Percentiles rank a stretch among this genome's conserved stretches.
These are phyloP conservation scores for Pungitius pungitius DNA, from an alignment of 2,113 vertebrate genomes.

Conservation along the genomic window DNA sequence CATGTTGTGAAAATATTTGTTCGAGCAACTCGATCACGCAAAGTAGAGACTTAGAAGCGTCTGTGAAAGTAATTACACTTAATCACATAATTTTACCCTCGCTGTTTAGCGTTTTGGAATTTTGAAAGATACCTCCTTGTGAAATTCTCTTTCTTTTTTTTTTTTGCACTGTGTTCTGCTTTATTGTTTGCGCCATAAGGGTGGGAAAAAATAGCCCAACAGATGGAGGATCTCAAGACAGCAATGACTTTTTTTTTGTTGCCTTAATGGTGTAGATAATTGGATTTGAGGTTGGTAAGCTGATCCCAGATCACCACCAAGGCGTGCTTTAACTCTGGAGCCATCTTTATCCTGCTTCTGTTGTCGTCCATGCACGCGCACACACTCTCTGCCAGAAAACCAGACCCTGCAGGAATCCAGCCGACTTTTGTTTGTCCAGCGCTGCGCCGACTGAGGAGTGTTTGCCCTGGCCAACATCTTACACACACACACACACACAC, in stretches of 20 bases:
- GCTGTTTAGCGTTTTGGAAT: constrained; percentile 43
- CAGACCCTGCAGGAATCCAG: constrained; percentile 62
- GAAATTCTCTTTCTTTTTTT: constrained; percentile 31
- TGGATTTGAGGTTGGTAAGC: constrained; percentile 66
- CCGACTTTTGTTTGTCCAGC: constrained; percentile 70
- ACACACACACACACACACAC: constrained; percentile 25
- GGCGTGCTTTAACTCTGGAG: constrained; percentile 71
- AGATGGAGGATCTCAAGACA: constrained; percentile 58
- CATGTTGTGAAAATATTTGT: constrained; percentile 54
- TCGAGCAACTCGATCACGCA: constrained; percentile 41
- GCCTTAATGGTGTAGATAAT: constrained; percentile 69
- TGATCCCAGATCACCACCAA: constrained; percentile 63
- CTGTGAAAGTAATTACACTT: constrained; percentile 54
- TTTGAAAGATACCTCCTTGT: constrained; percentile 25
- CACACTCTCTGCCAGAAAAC: constrained; percentile 45
- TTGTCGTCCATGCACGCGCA: constrained; percentile 31
- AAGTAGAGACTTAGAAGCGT: constrained; percentile 40
- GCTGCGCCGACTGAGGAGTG: constrained; percentile 61
- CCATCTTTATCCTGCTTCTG: constrained; percentile 69
- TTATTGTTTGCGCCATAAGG: constrained; percentile 8
- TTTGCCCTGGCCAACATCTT: constrained; percentile 66
- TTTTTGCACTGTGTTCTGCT: constrained; percentile 1
- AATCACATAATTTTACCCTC: constrained; percentile 66
- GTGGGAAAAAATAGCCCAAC: constrained; percentile 29
- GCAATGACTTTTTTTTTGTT: constrained; percentile 18